phyloP scores from a whole-genome alignment of 1,140 invertebrate genomes.

The Sesamia nonagrioides region DNA sequence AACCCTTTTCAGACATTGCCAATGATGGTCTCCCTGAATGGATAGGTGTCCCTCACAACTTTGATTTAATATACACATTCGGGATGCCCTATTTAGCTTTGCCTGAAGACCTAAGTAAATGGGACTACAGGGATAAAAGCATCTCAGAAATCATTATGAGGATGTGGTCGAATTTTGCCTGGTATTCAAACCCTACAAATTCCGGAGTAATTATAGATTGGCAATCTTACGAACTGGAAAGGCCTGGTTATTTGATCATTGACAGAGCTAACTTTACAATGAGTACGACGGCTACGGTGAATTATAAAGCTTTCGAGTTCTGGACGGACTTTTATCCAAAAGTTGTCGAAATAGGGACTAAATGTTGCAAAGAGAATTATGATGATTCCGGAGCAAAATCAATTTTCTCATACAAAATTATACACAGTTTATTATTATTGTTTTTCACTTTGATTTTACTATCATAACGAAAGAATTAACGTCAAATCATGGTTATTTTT shows the following conservation, averaged over 20 bases:
- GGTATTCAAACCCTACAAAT: slow-evolving; percentile 91
- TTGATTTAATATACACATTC: slow-evolving; percentile 93
- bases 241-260: slow-evolving; percentile 91
- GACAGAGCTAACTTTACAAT: slow-evolving; percentile 92
- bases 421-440: slow-evolving; percentile 65
- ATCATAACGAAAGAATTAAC: slow-evolving; percentile 61
- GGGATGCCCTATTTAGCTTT: slow-evolving; percentile 91
- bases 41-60: slow-evolving; percentile 93
- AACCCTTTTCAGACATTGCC: slow-evolving; percentile 89
- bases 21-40: slow-evolving; percentile 90
- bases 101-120: slow-evolving; percentile 87
- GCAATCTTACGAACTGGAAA: slow-evolving; percentile 90
- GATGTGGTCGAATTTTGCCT: slow-evolving; percentile 92
- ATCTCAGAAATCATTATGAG: slow-evolving; percentile 93
- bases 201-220: slow-evolving; percentile 90
- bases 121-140: slow-evolving; percentile 92
- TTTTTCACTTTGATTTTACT: slow-evolving; percentile 67
- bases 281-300: slow-evolving; percentile 89
- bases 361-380: slow-evolving; percentile 90
- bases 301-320: slow-evolving; percentile 93
- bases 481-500: slow-evolving; percentile 77
- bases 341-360: slow-evolving; percentile 90
- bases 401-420: slow-evolving; percentile 55
- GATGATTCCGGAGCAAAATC: slow-evolving; percentile 75
- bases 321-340: slow-evolving; percentile 94